Evolutionary conservation across 2,113 vertebrate species (phyloP), one percentile per base, ranked within the genome.

Genomic region (Cettia cetti): DNA sequence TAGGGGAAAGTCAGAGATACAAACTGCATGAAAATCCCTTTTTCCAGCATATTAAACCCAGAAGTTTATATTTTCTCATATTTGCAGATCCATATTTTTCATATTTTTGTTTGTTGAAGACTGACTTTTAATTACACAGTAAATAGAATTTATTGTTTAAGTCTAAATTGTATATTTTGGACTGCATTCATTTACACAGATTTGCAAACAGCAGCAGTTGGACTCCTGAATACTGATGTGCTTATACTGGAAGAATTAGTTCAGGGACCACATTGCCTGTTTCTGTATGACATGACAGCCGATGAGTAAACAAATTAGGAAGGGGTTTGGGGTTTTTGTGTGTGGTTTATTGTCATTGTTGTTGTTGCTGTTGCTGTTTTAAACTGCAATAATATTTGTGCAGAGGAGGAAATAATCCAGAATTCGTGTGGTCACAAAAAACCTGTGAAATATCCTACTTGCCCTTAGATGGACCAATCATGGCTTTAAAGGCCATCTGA

Each of bases 51-150:
- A 90, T 87, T 90, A 61, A 87, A 66, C 68, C 37, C 54, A 71
- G 47, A 54, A 53, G 22, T 80, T 86, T 53, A 5, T 63, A 71
- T 70, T 93, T 96, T 70, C 81, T 96, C 60, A 56, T 89, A 88
- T 96, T 93, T 79, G 42, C 89, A 95, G 86, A 95, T 82, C 31
- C 40, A 71, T 56, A 80, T 74, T 91, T 97, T 82, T 61, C 7
- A 42, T 63, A n/a, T 94, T 95, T 93, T 82, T 96, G 72, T 97
- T 97, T 97, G 91, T 85, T 89, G 64, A 93, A 86, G 92, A 89
- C 68, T 97, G 95, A 96, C 47, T 63, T 87, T 92, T 96, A 96
- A 96, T 97, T 96, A 96, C 90, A 90, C 66, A 71, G 74, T 94
- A 96, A 96, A 96, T 6, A 93, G 52, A 83, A 53, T 44, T 95